These are phyloP conservation scores for Microdon myrmicae DNA, from an alignment of 2,888 invertebrate genomes.

Conservation along the genomic window DNA sequence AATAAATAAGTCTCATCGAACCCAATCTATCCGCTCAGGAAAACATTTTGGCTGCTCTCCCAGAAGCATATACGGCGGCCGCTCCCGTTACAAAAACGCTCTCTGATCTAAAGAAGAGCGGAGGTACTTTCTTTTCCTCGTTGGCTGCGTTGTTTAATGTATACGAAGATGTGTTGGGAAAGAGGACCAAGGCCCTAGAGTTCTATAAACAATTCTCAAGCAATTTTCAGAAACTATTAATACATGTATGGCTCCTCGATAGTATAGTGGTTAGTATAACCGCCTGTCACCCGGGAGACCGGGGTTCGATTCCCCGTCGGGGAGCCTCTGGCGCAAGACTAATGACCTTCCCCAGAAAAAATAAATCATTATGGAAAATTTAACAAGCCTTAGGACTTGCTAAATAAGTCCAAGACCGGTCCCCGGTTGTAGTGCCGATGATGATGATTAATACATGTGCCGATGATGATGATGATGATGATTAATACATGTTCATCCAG, in stretches of 20 bases:
- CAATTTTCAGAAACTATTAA: slow-evolving; percentile 82
- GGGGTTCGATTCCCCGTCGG: too few species aligned
- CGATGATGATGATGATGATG: too few species aligned
- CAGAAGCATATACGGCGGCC: slow-evolving; percentile 90
- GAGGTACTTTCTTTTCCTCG: slow-evolving; percentile 71
- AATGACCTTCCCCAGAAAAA: too few species aligned
- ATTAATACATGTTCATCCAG: too few species aligned
- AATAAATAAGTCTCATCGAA: slow-evolving; percentile 80
- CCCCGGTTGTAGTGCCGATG: too few species aligned
- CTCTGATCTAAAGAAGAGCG: slow-evolving; percentile 78
- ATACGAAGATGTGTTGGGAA: slow-evolving; percentile 87
- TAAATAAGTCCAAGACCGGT: too few species aligned
- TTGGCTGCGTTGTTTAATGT: slow-evolving; percentile 89
- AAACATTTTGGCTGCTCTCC: slow-evolving; percentile 89
- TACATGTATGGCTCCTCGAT: slow-evolving; percentile 71
- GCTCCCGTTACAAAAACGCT: slow-evolving; percentile 82
- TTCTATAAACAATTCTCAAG: slow-evolving; percentile 87
- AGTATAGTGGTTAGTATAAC: too few species aligned
- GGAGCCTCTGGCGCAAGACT: too few species aligned
- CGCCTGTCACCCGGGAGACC: too few species aligned
- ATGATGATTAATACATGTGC: too few species aligned
- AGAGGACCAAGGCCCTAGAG: slow-evolving; percentile 90
- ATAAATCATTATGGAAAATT: too few species aligned
- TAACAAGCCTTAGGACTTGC: too few species aligned
- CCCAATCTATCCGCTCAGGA: slow-evolving; percentile 93